phyloP scores from a whole-genome alignment of 2,797 vertebrate species.

The Xenopus petersii region DNA sequence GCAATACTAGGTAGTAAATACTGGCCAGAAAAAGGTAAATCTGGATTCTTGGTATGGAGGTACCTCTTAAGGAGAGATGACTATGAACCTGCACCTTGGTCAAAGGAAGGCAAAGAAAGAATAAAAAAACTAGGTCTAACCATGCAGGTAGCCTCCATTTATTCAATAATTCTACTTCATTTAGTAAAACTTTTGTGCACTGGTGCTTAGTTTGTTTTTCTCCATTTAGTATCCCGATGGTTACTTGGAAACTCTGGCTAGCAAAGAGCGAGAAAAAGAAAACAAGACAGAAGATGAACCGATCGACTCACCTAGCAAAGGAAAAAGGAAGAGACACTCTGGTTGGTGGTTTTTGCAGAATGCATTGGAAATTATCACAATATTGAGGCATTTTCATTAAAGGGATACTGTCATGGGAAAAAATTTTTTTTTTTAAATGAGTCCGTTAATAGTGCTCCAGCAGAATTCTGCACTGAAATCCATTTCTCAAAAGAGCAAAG shows the following conservation, averaged over 20 bases:
- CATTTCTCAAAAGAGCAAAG: too few species aligned
- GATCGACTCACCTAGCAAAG: conserved; percentile 69
- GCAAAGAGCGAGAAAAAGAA: conserved; percentile 86
- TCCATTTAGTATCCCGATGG: conserved; percentile 87
- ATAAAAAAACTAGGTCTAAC: conserved; percentile 87
- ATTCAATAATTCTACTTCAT: too few species aligned
- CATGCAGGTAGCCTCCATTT: conserved; percentile 78
- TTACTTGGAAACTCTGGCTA: conserved; percentile 82
- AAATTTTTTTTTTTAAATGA: too few species aligned
- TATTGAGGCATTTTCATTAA: too few species aligned
- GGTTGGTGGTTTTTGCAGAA: conserved; percentile 46
- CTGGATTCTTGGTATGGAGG: conserved; percentile 94
- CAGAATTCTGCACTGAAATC: too few species aligned
- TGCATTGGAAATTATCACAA: too few species aligned
- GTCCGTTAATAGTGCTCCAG: too few species aligned
- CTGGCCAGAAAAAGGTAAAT: conserved; percentile 95
- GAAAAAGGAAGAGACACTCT: conserved; percentile 76
- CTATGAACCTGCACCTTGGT: conserved; percentile 91
- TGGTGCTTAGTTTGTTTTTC: not conserved
- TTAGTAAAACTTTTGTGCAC: too few species aligned
- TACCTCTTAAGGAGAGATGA: conserved; percentile 90
- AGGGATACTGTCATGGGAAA: too few species aligned
- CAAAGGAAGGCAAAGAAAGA: conserved; percentile 89
- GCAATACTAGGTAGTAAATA: conserved; percentile 85
- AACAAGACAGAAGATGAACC: conserved; percentile 65